phyloP scores from a whole-genome alignment of 2,888 invertebrate species.

The Scaptomyza polygonia region DNA sequence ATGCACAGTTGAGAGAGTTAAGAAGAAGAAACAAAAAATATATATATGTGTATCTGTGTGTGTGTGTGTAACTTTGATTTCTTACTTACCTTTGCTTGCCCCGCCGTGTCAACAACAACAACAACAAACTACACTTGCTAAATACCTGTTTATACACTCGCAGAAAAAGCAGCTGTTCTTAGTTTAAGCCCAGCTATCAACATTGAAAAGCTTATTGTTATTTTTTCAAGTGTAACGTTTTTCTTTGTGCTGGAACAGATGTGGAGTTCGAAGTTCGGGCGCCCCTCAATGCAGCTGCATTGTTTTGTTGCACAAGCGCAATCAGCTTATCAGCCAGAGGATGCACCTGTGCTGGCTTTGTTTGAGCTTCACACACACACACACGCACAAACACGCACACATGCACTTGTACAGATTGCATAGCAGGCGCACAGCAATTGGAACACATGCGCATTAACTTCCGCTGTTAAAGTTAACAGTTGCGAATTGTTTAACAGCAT shows the following conservation, averaged over 20 bases:
- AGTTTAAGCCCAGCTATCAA: not conserved
- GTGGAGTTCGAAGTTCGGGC: slow-evolving; percentile 7
- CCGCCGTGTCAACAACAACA: slow-evolving; percentile 4
- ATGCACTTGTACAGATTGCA: not conserved
- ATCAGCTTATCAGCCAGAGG: slow-evolving; percentile 54
- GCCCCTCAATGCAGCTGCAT: slow-evolving; percentile 23
- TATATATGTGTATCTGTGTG: not conserved
- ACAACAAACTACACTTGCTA: slow-evolving; percentile 5
- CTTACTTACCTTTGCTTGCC: slow-evolving; percentile 15
- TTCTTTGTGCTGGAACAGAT: slow-evolving; percentile 9
- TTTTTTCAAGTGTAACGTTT: not conserved
- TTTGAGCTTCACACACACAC: not conserved
- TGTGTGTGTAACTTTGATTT: slow-evolving; percentile 28
- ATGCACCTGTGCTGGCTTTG: slow-evolving; percentile 24
- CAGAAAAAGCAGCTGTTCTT: not conserved
- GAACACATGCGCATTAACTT: slow-evolving; percentile 36
- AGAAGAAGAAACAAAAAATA: no score
- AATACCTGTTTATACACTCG: slow-evolving; percentile 4
- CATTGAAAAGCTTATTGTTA: no score
- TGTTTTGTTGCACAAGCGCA: slow-evolving; percentile 21
- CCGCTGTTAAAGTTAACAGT: slow-evolving; percentile 30
- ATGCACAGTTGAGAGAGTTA: slow-evolving; percentile 15
- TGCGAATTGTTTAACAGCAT: slow-evolving; percentile 11
- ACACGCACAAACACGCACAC: not conserved
- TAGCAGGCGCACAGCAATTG: slow-evolving; percentile 34